Conservation (phyloP, 2,888 invertebrate species). For the Harpagoxenus sublaevis region DNA sequence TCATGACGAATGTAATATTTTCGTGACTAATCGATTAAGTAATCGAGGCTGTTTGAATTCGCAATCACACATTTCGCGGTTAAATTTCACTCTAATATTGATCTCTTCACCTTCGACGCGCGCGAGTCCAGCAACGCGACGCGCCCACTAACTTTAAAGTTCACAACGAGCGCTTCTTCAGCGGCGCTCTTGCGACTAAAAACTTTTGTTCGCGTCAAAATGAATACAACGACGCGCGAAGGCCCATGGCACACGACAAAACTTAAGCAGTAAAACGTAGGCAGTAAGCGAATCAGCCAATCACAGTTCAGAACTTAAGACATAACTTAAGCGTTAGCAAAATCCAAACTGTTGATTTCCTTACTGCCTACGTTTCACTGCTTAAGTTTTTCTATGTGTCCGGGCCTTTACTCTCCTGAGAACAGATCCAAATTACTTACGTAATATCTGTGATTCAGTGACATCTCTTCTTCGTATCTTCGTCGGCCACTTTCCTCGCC, state of each 20-base stretch:
- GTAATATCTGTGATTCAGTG: constrained; percentile 85
- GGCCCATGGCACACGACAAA: too few relatives aligned
- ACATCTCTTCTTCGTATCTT: constrained; percentile 77
- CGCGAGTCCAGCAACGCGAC: constrained; percentile 47
- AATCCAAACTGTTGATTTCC: too few relatives aligned
- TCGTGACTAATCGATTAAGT: not conserved
- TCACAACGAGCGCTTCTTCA: constrained; percentile 59
- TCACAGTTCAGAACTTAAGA: too few relatives aligned
- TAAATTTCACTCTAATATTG: constrained; percentile 45
- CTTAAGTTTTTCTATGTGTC: too few relatives aligned
- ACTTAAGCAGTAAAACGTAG: too few relatives aligned
- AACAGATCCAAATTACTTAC: constrained; percentile 78
- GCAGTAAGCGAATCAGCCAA: too few relatives aligned
- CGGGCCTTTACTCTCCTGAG: not conserved
- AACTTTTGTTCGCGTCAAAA: constrained; percentile 62
- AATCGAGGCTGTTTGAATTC: not conserved
- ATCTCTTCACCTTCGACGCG: constrained; percentile 65
- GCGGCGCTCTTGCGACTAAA: constrained; percentile 59
- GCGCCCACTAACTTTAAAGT: constrained; percentile 72
- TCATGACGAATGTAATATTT: not conserved
- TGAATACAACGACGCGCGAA: constrained; percentile 62
- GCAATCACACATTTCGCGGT: not conserved
- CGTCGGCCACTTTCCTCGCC: constrained; percentile 24
- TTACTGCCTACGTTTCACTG: too few relatives aligned
- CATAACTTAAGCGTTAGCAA: too few relatives aligned